These are phyloP conservation scores for Nephotettix cincticeps DNA, from an alignment of 1,140 invertebrate species.

Conservation along the genomic window DNA sequence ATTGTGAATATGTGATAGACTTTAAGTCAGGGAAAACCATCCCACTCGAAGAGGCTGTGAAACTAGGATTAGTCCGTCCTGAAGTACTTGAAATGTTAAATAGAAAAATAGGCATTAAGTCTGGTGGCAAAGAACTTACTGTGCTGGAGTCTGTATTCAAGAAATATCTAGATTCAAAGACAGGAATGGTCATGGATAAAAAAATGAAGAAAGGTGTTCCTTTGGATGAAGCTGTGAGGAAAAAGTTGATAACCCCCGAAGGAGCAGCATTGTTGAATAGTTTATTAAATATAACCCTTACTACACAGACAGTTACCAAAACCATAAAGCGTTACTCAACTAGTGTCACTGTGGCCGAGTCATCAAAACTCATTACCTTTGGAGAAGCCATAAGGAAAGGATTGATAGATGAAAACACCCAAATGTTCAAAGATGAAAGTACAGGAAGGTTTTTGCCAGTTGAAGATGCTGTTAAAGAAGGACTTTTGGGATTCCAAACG, in stretches of 20 bases:
- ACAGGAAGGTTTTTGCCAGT: conserved; percentile 74
- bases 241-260: conserved; percentile 79
- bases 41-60: conserved; percentile 64
- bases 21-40: conserved; percentile 71
- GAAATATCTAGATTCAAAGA: conserved; percentile 79
- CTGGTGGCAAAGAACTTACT: conserved; percentile 68
- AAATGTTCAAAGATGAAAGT: conserved; percentile 77
- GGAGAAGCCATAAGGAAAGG: conserved; percentile 74
- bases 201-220: conserved; percentile 73
- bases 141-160: conserved; percentile 84
- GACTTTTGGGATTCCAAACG: conserved; percentile 54
- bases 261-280: conserved; percentile 82
- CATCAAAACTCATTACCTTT: conserved; percentile 56
- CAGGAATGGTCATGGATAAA: conserved; percentile 80
- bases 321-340: conserved; percentile 58
- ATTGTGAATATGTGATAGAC: conserved; percentile 70
- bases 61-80: conserved; percentile 63
- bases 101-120: conserved; percentile 75
- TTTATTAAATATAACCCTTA: conserved; percentile 79
- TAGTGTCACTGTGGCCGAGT: conserved; percentile 38
- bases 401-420: conserved; percentile 73
- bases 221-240: conserved; percentile 81
- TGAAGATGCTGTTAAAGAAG: conserved; percentile 77
- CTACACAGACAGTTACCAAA: conserved; percentile 80
- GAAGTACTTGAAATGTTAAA: conserved; percentile 85